These are phyloP conservation scores for Aurelia sp. DNA, from an alignment of 30 jellyfish, hydroid and myxozoan genomes.

Conservation along the genomic window DNA sequence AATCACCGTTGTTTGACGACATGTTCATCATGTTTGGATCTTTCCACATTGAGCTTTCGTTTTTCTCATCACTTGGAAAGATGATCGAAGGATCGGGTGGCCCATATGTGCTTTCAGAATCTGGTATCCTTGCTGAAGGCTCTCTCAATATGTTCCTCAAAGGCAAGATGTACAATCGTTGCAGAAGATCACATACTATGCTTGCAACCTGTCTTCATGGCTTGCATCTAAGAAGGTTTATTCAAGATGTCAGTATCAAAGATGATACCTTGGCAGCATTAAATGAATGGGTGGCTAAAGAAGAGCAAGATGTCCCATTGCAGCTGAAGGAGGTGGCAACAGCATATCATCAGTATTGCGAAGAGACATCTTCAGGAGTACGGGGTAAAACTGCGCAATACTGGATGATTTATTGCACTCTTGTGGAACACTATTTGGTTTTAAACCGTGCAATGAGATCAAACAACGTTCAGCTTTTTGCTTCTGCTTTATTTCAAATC, in stretches of 20 bases:
- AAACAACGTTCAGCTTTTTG: too few species aligned
- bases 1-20: slow-evolving; percentile 44
- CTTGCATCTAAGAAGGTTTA: too few species aligned
- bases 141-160: slow-evolving; percentile 14
- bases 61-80: slow-evolving; percentile 27
- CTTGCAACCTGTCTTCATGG: too few species aligned
- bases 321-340: not conserved
- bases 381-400: slow-evolving; percentile 41
- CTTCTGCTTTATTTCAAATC: too few species aligned
- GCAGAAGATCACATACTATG: too few species aligned
- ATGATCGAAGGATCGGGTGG: slow-evolving; percentile 44
- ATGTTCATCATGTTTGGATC: slow-evolving; percentile 60
- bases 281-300: too few species aligned
- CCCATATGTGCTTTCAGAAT: slow-evolving; percentile 38
- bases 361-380: slow-evolving; percentile 8
- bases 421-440: too few species aligned
- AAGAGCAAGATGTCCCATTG: slow-evolving; percentile 29
- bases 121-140: slow-evolving; percentile 45
- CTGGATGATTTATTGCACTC: slow-evolving; percentile 50
- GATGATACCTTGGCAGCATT: too few species aligned
- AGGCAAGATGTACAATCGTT: too few species aligned
- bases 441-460: too few species aligned
- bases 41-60: slow-evolving; percentile 43
- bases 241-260: too few species aligned
- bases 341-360: too few species aligned